Percentiles rank a stretch among this genome's conserved stretches.
These are phyloP conservation scores for Thaleichthys pacificus DNA, from an alignment of 2,797 vertebrate genomes.

Conservation along the genomic window DNA sequence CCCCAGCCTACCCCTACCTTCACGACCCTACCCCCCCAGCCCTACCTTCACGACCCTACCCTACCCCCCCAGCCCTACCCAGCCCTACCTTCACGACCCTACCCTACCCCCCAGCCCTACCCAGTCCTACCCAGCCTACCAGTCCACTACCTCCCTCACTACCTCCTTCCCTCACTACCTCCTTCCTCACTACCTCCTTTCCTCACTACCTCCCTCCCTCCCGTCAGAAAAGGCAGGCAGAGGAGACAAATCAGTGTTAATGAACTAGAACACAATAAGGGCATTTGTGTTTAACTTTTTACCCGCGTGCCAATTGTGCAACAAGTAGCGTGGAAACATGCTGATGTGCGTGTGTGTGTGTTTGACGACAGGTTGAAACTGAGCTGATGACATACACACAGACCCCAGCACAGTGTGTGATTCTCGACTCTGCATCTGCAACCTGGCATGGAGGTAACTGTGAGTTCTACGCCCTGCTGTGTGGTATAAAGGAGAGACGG, in stretches of 20 bases:
- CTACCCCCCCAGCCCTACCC: no score
- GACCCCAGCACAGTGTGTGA: slow-evolving; percentile 61
- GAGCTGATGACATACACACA: slow-evolving; percentile 65
- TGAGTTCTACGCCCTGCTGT: slow-evolving; percentile 41
- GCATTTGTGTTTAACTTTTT: slow-evolving; percentile 39
- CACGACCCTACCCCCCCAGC: no score
- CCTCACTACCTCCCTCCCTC: not conserved
- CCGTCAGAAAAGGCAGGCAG: slow-evolving; percentile 48
- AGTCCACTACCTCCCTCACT: no score
- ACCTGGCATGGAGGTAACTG: slow-evolving; percentile 63
- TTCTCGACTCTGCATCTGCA: slow-evolving; percentile 64
- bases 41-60: no score
- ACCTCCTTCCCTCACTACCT: no score
- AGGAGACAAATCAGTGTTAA: slow-evolving; percentile 60
- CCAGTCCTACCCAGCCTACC: no score
- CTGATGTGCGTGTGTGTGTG: slow-evolving; percentile 42
- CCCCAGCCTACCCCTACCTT: no score
- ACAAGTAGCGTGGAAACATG: slow-evolving; percentile 69
- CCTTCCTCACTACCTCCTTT: not conserved
- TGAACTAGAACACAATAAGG: slow-evolving; percentile 71
- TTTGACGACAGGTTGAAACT: slow-evolving; percentile 51
- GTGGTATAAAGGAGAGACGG: slow-evolving; percentile 27
- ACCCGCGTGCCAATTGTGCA: slow-evolving; percentile 63
- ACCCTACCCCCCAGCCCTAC: no score
- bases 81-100: no score